Evolutionary conservation across 2,113 vertebrate species (phyloP), one percentile per base, ranked within the genome.

Genomic region (Martes martes): DNA sequence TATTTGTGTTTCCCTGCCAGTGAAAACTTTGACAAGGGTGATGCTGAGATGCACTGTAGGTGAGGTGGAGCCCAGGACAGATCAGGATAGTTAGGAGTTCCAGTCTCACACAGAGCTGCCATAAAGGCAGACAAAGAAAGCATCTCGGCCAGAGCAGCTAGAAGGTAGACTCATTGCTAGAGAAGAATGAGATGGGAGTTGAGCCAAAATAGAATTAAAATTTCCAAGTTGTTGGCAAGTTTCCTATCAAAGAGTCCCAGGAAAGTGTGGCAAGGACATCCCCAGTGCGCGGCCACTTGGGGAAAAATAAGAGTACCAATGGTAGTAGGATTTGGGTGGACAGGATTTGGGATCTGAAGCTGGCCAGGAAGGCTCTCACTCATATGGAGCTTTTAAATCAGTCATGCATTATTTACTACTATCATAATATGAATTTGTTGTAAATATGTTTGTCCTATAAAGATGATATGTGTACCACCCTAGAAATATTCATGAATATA

Each of bases 261-360:
- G 52, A 92, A 94, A 95, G 52, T 57, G 23, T n/a, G 96, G n/a
- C 57, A 97, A 93, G 33, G 67, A 2, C 21, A 80, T 80, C 11
- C 50, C 52, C 90, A 89, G 87, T 71, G 2, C 28, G 79, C 5
- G 4, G 9, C 6, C 31, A 93, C 16, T 82, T 76, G 59, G 5
- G 50, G 3, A 50, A 33, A 71, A 78, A 76, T 65, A 45, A 61
- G 61, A 67, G 0, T 82, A 52, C 52, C 74, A 73, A 3, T 13
- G 9, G 28, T 39, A 23, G 10, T 63, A 6, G 18, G 23, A 33
- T 18, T 55, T 55, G 71, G 15, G 23, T 1, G 0, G 36, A 24
- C 19, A 39, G 11, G 11, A 93, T 69, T 85, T 92, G 36, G 19
- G 31, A 14, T 57, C 39, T 89, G 36, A 84, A 73, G 61, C 61